Evolutionary conservation across 1,140 invertebrate genomes (phyloP).

Genomic region (Drosophila asahinai): DNA sequence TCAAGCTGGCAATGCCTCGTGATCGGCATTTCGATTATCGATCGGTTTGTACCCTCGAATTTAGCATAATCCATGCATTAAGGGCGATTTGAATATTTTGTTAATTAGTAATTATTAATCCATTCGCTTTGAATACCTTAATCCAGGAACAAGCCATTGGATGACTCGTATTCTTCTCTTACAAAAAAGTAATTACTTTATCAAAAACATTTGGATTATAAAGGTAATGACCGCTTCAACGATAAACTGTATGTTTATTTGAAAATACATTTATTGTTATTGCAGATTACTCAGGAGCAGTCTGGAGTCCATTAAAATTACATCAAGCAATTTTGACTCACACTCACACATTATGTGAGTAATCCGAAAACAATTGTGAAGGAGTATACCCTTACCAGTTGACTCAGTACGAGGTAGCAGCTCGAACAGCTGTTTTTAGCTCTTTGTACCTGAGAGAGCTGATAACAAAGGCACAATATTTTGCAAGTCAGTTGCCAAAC

Average conservation of each 20-base stretch:
- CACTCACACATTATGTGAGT: too few relatives aligned
- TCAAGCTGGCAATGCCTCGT: conserved; percentile 27
- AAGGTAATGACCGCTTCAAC: neutral
- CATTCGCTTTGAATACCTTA: neutral
- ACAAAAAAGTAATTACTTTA: neutral
- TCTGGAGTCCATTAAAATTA: neutral
- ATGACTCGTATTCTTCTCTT: neutral
- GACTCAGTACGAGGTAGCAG: conserved; percentile 14
- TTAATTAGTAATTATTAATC: neutral
- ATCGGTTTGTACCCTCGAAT: conserved; percentile 8
- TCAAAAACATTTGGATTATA: neutral
- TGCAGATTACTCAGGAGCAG: neutral
- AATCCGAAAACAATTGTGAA: neutral
- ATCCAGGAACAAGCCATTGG: neutral
- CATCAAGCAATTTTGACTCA: neutral
- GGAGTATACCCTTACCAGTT: neutral
- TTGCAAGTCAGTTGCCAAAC: conserved; percentile 53
- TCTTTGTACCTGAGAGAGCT: conserved; percentile 28
- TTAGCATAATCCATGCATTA: too few relatives aligned
- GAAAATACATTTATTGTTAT: neutral
- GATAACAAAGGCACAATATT: conserved; percentile 31
- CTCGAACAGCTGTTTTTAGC: conserved; percentile 33
- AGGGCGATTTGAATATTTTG: too few relatives aligned
- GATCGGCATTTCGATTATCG: neutral
- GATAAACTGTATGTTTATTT: neutral